These are phyloP conservation scores for Whitmania pigra DNA, from an alignment of 1,140 invertebrate genomes.

Conservation along the genomic window DNA sequence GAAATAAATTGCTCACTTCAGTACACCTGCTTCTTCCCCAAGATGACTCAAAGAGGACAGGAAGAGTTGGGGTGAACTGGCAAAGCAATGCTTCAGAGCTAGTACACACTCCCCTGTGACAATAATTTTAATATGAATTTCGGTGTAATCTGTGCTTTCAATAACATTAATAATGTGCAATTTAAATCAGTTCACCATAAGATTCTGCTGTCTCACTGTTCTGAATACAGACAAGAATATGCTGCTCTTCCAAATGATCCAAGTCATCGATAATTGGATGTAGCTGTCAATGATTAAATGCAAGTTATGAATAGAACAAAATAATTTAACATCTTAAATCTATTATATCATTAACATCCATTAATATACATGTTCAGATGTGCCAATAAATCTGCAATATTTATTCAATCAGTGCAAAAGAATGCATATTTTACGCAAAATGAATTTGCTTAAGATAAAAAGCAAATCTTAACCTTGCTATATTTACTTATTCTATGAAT, in stretches of 20 bases:
- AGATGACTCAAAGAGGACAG: conserved; percentile 33
- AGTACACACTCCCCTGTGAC: conserved; percentile 38
- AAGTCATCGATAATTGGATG: conserved; percentile 37
- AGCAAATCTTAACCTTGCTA: neutral
- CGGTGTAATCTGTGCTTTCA: neutral
- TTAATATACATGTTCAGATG: neutral
- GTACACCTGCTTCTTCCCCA: conserved; percentile 37
- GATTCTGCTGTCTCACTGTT: conserved; percentile 36
- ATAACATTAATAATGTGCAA: neutral
- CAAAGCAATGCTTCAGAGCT: conserved; percentile 34
- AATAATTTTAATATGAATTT: neutral
- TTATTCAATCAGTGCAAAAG: neutral
- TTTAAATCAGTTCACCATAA: conserved; percentile 31
- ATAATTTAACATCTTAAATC: neutral
- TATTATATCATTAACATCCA: neutral
- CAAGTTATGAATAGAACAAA: neutral
- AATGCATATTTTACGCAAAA: neutral
- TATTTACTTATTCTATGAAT: no score
- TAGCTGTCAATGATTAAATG: conserved; percentile 28
- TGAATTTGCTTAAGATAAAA: neutral
- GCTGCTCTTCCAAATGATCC: conserved; percentile 39
- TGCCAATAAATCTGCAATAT: neutral
- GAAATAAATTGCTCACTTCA: conserved; percentile 29
- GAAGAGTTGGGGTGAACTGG: conserved; percentile 31
- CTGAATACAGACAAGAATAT: conserved; percentile 38